phyloP scores from a whole-genome alignment of 2,797 vertebrate genomes.

The Monodelphis domestica region DNA sequence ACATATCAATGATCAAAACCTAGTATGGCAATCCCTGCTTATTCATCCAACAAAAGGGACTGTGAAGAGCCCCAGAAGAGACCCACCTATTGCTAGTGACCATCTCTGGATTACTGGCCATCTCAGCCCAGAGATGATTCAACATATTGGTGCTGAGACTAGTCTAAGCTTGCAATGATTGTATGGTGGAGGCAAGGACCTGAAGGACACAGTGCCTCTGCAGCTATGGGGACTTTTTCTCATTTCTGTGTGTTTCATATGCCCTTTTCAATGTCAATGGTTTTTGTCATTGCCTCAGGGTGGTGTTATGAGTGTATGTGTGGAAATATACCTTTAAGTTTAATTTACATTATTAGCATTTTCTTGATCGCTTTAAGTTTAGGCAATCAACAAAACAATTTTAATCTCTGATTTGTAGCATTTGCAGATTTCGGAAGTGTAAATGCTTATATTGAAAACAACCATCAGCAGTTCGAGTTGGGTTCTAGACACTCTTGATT shows the following conservation, averaged over 20 bases:
- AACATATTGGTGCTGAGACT: not conserved
- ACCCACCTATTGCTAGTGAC: not conserved
- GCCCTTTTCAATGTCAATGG: not conserved
- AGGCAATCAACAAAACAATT: not conserved
- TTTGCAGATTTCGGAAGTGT: not conserved
- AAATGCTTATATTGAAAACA: not conserved
- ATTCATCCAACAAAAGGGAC: not conserved
- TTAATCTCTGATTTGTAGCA: not conserved
- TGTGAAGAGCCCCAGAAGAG: not conserved
- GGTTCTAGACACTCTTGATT: not conserved
- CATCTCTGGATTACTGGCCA: not conserved
- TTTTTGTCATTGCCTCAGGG: not conserved
- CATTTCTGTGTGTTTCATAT: not conserved
- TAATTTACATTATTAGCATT: not conserved
- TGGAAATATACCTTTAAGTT: not conserved
- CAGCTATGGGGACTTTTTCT: not conserved
- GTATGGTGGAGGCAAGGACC: not conserved
- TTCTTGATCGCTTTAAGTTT: not conserved
- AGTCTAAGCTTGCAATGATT: not conserved
- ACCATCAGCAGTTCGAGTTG: not conserved
- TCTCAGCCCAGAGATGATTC: not conserved
- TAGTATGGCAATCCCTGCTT: not conserved
- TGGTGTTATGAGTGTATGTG: too few relatives aligned
- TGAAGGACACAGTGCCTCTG: not conserved
- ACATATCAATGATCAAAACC: not conserved